Base-by-base conservation (phyloP, 2,888 invertebrate genomes). In the Rugalucina vietnamica region DNA sequence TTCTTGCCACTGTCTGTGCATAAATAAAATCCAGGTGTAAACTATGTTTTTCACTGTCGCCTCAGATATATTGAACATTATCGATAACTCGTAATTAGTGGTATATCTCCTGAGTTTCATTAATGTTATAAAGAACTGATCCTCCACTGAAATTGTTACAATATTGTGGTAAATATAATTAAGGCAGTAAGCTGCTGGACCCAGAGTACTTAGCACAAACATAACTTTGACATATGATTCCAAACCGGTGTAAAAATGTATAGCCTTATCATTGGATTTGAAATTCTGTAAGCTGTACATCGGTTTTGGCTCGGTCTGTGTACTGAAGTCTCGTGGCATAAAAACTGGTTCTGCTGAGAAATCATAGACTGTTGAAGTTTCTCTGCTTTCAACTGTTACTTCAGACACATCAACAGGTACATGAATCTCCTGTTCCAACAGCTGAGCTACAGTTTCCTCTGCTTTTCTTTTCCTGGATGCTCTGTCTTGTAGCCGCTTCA, bases 1-100 rank as follows among this genome's bases (percentile, higher is more conserved):
- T 69, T 87, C 84, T 50, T 70, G 74, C 84, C 82, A 87, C 69
- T 87, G 87, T 49, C 78, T 72, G 14, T 65, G 73, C 84, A 86
- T 86, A 39, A 87, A 87, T 29, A 73, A 73, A 37, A 84, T 65
- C 79, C 76, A 86, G 29, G 81, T 84, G n/a, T 60, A 39, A 76
- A 69, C 79, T 37, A 86, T 76, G 50, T 86, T 32, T 57, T 50
- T 18, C 14, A 88, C 84, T 36, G 43, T 84, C 76, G 27, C 43
- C 49, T 74, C 74, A 3, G 75, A 78, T 21, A 86, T 72, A 12
- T 75, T 70, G 76, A 89, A 89, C 43, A 88, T 49, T 60, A 39
- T 60, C 14, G 78, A 50, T 5, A 86, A 34, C 73, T 81, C 86
- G 81, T 77, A 82, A 73, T 79, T 72, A 14, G 79, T 54, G 2